These are phyloP conservation scores for Diachasmimorpha longicaudata DNA, from an alignment of 1,140 invertebrate genomes.

Conservation along the genomic window DNA sequence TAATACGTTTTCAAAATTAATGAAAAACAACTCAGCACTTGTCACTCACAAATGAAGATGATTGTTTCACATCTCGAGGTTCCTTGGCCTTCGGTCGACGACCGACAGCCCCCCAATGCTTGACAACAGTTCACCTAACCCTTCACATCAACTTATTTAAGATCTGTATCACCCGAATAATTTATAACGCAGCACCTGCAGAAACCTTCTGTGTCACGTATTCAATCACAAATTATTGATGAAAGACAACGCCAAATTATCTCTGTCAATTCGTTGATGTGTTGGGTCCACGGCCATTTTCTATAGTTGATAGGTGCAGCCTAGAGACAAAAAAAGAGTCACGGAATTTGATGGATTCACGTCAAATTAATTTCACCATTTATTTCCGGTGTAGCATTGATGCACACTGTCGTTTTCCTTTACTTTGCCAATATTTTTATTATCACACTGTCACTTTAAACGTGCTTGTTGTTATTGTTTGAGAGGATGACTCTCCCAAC, in stretches of 20 bases:
- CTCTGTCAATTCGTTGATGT: background rate
- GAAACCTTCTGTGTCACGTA: background rate
- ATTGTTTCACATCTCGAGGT: constrained; percentile 15
- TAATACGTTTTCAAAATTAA: background rate
- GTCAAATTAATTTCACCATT: background rate
- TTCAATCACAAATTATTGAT: background rate
- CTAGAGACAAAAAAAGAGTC: constrained; percentile 3
- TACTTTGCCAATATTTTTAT: background rate
- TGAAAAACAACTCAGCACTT: background rate
- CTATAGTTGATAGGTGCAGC: constrained; percentile 5
- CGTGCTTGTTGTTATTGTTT: background rate
- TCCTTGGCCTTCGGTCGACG: constrained; percentile 20
- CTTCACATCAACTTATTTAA: background rate
- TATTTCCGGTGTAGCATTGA: background rate
- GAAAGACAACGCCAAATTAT: background rate
- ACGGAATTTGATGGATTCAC: background rate
- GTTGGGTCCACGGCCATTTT: background rate
- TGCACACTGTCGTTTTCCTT: background rate
- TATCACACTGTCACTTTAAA: background rate
- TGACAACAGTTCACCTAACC: background rate
- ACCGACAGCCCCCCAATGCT: constrained; percentile 1
- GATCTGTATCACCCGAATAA: too few species aligned
- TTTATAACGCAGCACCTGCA: too few species aligned
- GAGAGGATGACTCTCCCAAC: background rate
- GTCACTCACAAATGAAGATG: background rate